A percentile compares a stretch with the other conserved stretches of the same genome.
These are phyloP conservation scores for Chlorops oryzae DNA, from an alignment of 1,140 invertebrate species.

Conservation along the genomic window DNA sequence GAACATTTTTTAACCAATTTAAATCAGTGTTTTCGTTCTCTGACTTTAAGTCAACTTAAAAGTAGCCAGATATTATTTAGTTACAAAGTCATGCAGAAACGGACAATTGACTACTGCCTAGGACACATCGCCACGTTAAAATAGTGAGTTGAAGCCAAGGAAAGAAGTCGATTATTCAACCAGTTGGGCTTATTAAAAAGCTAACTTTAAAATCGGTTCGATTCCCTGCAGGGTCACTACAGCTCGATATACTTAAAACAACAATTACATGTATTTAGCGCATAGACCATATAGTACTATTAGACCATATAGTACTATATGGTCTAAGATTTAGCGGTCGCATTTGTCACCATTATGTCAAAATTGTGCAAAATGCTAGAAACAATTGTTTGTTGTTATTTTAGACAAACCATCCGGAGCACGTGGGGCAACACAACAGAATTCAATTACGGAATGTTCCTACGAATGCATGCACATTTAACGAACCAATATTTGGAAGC, in stretches of 20 bases:
- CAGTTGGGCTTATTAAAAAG: too few species aligned
- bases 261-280: background rate
- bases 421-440: conserved; percentile 67
- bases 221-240: too few species aligned
- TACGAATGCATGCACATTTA: conserved; percentile 33
- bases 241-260: background rate
- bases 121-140: too few species aligned
- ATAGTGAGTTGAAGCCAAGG: too few species aligned
- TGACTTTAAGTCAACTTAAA: too few species aligned
- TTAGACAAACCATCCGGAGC: conserved; percentile 63
- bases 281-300: background rate
- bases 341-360: background rate
- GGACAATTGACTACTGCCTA: too few species aligned
- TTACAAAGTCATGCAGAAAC: too few species aligned
- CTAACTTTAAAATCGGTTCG: too few species aligned
- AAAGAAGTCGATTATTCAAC: too few species aligned
- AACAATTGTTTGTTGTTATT: conserved; percentile 11
- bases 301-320: background rate
- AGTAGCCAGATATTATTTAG: too few species aligned
- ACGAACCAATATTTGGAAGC: conserved; percentile 29
- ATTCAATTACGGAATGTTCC: conserved; percentile 51
- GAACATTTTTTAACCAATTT: too few species aligned
- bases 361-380: background rate
- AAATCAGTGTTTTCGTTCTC: too few species aligned
- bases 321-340: background rate